These are phyloP conservation scores for Ivindomyrus marchei DNA, from an alignment of 2,113 vertebrate species.

Conservation along the genomic window DNA sequence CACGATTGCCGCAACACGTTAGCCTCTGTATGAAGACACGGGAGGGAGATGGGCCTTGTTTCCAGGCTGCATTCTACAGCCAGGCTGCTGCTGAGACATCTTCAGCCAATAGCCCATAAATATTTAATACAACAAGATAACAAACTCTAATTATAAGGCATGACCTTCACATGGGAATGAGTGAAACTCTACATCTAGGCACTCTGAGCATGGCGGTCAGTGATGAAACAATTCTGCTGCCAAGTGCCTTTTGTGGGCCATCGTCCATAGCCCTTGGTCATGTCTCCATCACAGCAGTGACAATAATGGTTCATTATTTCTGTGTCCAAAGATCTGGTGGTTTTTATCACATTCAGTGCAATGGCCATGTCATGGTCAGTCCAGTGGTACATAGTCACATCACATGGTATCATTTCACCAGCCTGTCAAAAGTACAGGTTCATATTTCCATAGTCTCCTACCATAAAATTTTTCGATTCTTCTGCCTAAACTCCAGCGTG, in stretches of 20 bases:
- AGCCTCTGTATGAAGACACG: background rate
- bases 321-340: background rate
- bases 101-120: constrained; percentile 46
- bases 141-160: constrained; percentile 57
- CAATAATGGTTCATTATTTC: background rate
- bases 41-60: constrained; percentile 4
- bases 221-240: constrained; percentile 41
- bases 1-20: background rate
- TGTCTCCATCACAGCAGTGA: background rate
- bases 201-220: constrained; percentile 42
- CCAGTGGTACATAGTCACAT: background rate
- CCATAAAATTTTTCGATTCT: background rate
- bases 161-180: constrained; percentile 35
- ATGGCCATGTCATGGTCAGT: background rate
- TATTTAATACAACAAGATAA: constrained; percentile 54
- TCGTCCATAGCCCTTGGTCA: constrained; percentile 20
- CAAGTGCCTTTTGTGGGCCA: constrained; percentile 42
- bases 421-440: background rate
- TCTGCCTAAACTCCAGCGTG: background rate
- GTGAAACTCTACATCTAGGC: constrained; percentile 26
- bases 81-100: constrained; percentile 33
- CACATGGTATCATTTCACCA: background rate
- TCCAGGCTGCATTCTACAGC: constrained; percentile 25
- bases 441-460: background rate
- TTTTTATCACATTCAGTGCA: background rate